Base-by-base conservation (phyloP, 2,888 invertebrate species). In the Lasioglossum pauxillum region DNA sequence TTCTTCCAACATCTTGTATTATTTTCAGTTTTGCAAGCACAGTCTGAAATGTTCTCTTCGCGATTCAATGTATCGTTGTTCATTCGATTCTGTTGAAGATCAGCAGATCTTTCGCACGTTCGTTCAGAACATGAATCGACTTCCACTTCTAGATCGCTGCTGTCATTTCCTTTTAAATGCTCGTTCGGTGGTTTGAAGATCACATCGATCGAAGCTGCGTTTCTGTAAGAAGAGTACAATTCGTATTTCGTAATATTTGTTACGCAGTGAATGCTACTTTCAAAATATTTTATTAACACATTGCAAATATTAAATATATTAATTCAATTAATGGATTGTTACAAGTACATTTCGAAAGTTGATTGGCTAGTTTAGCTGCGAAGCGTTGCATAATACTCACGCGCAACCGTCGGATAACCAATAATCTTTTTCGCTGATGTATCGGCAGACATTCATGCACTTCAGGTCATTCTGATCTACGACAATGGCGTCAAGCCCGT, bases 371-470 rank as follows among this genome's bases (percentile, higher is more conserved):
- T 53, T 23, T n/a, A 19, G 19, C 23, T 53, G 53, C 53, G 53
- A n/a, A n/a, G 10, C n/a, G n/a, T 57, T n/a, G 57, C n/a, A 12
- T 23, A 44, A 75, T 38, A 84, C 89, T 86, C 38, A 90, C 90
- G 46, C 12, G 31, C 60, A 41, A 76, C 86, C 57, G 31, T 73
- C 74, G 12, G 85, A 84, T 10, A 90, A 64, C 91, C 93, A 92
- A 71, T 87, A 93, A 75, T 92, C 89, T 53, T 88, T 91, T 46
- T 93, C 92, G 75, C 89, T 90, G 8, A 93, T 84, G 35, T 88
- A 92, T 49, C 91, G 91, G 89, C 90, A 90, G 3, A 92, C 87
- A 8, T 92, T 90, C 7, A 89, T 79, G 77, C 83, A 84, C 49
- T 86, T 80, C 67, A 91, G 76, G 73, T 87, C 90, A 83, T 92